Percentiles rank a stretch among this genome's conserved stretches.
These are phyloP conservation scores for Syrista parreyssii DNA, from an alignment of 2,888 invertebrate genomes.

Conservation along the genomic window DNA sequence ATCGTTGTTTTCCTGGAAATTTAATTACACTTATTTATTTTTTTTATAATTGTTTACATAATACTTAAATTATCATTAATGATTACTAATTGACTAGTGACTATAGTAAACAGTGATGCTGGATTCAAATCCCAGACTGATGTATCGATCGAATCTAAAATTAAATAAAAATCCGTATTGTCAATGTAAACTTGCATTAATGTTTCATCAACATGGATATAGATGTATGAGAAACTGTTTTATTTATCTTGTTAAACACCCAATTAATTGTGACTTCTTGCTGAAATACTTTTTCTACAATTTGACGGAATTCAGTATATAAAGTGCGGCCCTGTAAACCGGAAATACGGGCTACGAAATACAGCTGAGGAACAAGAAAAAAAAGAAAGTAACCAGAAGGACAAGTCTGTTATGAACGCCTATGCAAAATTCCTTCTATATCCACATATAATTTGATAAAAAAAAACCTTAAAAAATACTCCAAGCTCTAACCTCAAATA, in stretches of 20 bases:
- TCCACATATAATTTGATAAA: neutral
- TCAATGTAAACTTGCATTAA: neutral
- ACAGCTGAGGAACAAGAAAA: neutral
- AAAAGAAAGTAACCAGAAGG: neutral
- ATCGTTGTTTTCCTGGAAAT: neutral
- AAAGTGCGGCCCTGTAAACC: neutral
- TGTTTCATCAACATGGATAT: neutral
- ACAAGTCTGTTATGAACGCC: neutral
- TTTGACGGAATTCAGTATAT: neutral
- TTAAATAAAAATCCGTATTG: neutral
- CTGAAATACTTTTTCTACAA: neutral
- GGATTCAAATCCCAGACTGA: neutral
- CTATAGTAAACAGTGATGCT: neutral
- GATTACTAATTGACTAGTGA: neutral
- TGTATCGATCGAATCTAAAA: neutral
- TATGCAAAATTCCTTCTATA: neutral
- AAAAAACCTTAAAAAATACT: neutral
- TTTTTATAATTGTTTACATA: neutral
- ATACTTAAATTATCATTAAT: neutral
- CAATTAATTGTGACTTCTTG: neutral
- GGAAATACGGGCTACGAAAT: neutral
- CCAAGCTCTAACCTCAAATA: neutral
- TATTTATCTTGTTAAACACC: neutral
- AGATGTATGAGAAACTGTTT: neutral
- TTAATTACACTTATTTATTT: neutral